A percentile compares a stretch with the other conserved stretches of the same genome.
Conservation (phyloP, 1,140 invertebrate species). For the Episyrphus balteatus region DNA sequence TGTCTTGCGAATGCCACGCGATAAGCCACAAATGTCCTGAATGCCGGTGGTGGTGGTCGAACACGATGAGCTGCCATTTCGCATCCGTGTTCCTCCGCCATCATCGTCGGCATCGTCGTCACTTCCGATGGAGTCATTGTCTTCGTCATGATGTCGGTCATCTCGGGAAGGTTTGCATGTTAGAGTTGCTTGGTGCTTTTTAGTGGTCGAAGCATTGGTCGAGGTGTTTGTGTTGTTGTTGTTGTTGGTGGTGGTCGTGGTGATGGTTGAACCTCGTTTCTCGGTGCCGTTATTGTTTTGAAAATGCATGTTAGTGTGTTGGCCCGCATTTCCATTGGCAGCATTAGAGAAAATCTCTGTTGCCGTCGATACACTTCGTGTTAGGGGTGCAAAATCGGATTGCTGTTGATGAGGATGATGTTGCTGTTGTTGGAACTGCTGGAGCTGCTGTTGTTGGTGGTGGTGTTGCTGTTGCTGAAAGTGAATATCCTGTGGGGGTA, state of each 20-base stretch:
- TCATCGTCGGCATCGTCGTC: constrained; percentile 7
- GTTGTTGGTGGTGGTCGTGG: not conserved
- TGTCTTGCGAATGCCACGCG: constrained; percentile 27
- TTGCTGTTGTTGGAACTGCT: not conserved
- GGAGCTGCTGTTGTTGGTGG: not conserved
- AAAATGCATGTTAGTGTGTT: not conserved
- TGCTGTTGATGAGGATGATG: constrained; percentile 8
- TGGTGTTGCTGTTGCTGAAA: constrained; percentile 6
- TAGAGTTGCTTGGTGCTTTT: not conserved
- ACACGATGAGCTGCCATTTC: not conserved
- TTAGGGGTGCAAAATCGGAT: constrained; percentile 27
- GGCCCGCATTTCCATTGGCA: not conserved
- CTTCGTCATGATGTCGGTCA: not conserved
- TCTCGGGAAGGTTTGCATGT: not conserved
- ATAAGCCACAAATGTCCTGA: constrained; percentile 23
- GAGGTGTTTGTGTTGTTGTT: not conserved
- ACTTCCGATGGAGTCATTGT: not conserved
- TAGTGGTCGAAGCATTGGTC: not conserved
- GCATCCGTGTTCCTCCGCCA: not conserved
- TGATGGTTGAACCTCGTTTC: not conserved
- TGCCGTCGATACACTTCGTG: constrained; percentile 32
- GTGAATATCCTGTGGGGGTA: constrained; percentile 5
- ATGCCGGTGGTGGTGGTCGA: constrained; percentile 2
- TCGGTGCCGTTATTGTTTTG: not conserved
- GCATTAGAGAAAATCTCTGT: constrained; percentile 23